A percentile compares a stretch with the other conserved stretches of the same genome.
These are phyloP conservation scores for Ceratina australensis DNA, from an alignment of 1,140 invertebrate species.

Conservation along the genomic window DNA sequence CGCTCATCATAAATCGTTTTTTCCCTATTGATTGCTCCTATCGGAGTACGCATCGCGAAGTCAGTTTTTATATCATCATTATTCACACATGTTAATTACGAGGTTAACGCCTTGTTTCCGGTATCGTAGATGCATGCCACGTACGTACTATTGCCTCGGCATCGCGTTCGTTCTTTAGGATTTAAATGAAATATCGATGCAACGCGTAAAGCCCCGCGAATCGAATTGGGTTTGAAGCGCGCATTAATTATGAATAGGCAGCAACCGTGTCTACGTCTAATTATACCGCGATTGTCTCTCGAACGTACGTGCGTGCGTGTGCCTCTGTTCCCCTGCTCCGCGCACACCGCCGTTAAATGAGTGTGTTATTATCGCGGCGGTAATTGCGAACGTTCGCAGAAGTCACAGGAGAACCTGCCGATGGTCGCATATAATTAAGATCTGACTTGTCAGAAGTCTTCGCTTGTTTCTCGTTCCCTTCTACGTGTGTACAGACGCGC, in stretches of 20 bases:
- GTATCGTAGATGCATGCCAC: not conserved
- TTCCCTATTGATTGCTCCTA: not conserved
- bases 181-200: constrained; percentile 26
- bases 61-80: not conserved
- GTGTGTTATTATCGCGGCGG: constrained; percentile 49
- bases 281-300: constrained; percentile 33
- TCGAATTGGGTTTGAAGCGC: not conserved
- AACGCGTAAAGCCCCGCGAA: too few species aligned
- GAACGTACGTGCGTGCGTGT: not conserved
- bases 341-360: constrained; percentile 4
- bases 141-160: too few species aligned
- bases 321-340: not conserved
- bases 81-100: not conserved
- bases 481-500: constrained; percentile 41
- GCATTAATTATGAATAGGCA: constrained; percentile 18
- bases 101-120: not conserved
- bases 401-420: constrained; percentile 45
- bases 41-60: not conserved
- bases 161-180: too few species aligned
- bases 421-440: constrained; percentile 62
- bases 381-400: constrained; percentile 45
- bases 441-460: constrained; percentile 57
- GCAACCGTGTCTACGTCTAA: constrained; percentile 8
- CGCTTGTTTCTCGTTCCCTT: constrained; percentile 42
- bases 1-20: constrained; percentile 1